Base-by-base conservation (phyloP, 2,888 invertebrate genomes). In the Teinopalpus imperialis region DNA sequence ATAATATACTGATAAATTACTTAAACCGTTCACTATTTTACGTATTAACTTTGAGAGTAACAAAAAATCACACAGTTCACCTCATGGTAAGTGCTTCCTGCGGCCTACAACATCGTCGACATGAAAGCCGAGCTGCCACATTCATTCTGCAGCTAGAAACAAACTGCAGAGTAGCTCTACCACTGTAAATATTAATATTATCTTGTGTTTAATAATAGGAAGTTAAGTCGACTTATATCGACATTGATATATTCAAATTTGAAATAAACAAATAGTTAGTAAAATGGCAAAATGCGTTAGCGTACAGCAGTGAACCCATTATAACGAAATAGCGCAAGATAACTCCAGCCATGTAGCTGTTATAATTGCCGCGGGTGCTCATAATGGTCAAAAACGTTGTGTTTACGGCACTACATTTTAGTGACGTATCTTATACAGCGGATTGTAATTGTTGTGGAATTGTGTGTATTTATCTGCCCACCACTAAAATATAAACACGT, bases 271-370 rank as follows among this genome's bases (percentile, higher is more conserved):
- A 31, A 31, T 31, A 26, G 12, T 18, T 14, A 23, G 35, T 14
- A 36, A 43, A 16, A 30, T 30, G 12, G 23, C 39, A 8, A 34
- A 27, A 31, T 32, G 24, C 24, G 32, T 32, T 24, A 32, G 20
- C 27, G 31, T 5, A 30, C 10, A 27, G 10, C 20, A 10, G 18
- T 7, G 24, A 32, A 27, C 21, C 27, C 39, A 45, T 45, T 45
- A 40, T 29, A 34, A 40, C 27, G 21, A 4, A 40, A 45, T 34
- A 45, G 45, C 39, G 6, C 9, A 40, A 35, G 46, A 46, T 46
- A 46, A 41, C 35, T 24, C 24, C 16, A 18, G 29, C 35, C 23
- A 16, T 35, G 35, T 35, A 20, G 41, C 46, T 23, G 34, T 30
- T 41, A 35, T 46, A 46, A 46, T 46, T 41, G 39, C 35, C 13